Base-by-base conservation (phyloP, 2,113 vertebrate species). In the Hypocryptadius cinnamomeus region DNA sequence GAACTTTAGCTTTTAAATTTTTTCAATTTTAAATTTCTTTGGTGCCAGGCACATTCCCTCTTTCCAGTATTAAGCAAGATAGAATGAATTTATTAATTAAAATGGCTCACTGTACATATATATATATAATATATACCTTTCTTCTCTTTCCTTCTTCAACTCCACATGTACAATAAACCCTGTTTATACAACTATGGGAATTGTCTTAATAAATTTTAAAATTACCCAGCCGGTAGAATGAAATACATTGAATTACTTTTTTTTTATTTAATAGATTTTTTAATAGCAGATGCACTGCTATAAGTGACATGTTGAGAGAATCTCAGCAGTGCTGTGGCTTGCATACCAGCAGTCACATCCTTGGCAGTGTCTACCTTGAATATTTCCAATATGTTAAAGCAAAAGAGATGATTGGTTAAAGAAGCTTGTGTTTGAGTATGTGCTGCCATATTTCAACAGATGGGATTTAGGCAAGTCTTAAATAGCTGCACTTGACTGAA, bases 41-140 rank as follows among this genome's bases (percentile, higher is more conserved):
- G 95, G 93, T 97, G 97, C 97, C 97, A 97, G 96, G 97, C 95
- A 98, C 98, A 98, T 98, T 98, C 98, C 97, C 65, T 96, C 85
- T 96, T 97, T 93, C 88, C 97, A 97, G 96, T 97, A 92, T 98
- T 97, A 94, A 95, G 95, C 95, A 96, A 96, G 94, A 95, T 80
- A 96, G 93, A 96, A 96, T 89, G 92, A 97, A 94, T 94, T 96
- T 97, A 95, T 95, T 95, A 96, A 96, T 91, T 89, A 89, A 95
- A 96, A 95, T 72, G 94, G 89, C 93, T 94, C 95, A 94, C 89
- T 98, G 97, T 97, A 97, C 94, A 96, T 96, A 96, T 95, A 96
- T 95, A 96, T 96, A 96, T 95, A 92, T 90, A 93, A 96, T 94
- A 96, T 89, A 96, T 94, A 96, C 96, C 94, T 92, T 92, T 88